phyloP scores from a whole-genome alignment of 2,888 invertebrate genomes.

The Atethmia centrago region DNA sequence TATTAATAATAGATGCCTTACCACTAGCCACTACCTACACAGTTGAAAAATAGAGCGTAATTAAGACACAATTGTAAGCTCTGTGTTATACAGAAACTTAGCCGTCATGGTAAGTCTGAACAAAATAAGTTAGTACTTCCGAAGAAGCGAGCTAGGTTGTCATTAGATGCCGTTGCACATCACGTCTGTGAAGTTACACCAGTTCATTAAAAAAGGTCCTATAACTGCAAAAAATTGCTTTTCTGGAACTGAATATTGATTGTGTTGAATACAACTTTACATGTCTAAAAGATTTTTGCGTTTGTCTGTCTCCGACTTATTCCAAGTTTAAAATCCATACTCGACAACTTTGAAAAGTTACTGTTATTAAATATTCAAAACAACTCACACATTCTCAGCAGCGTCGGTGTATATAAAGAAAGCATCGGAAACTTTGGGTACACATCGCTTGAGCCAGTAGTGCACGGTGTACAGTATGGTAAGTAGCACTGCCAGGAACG shows the following conservation, averaged over 20 bases:
- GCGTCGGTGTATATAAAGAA: slow-evolving; percentile 86
- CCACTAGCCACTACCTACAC: neutral
- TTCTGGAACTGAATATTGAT: neutral
- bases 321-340: neutral
- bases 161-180: neutral
- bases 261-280: neutral
- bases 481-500: slow-evolving; percentile 79
- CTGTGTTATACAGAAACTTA: neutral
- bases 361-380: slow-evolving; percentile 1
- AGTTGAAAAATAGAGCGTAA: neutral
- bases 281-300: neutral
- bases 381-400: slow-evolving; percentile 81
- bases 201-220: neutral
- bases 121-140: neutral
- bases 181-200: neutral
- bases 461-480: slow-evolving; percentile 80
- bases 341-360: neutral
- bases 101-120: neutral
- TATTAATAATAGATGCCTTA: neutral
- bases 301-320: neutral
- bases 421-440: slow-evolving; percentile 85
- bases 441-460: slow-evolving; percentile 85
- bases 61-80: neutral
- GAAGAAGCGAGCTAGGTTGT: neutral
- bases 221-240: neutral